phyloP scores from a whole-genome alignment of 2,888 invertebrate genomes.

The Ischnus inquisitorius region DNA sequence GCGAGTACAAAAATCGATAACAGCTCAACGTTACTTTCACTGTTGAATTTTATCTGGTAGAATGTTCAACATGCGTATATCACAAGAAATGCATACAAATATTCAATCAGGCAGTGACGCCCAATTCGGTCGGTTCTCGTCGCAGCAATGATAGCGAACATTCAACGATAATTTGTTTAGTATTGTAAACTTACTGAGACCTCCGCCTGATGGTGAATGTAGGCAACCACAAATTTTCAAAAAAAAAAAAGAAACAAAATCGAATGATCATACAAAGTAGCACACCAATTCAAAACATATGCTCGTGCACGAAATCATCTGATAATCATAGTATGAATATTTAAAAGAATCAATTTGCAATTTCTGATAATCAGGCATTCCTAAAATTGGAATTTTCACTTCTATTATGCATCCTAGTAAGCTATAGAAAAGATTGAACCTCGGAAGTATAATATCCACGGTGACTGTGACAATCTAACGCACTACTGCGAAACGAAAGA shows the following conservation, averaged over 20 bases:
- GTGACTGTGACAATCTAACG: constrained; percentile 23
- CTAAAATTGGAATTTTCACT: constrained; percentile 6
- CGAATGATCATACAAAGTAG: constrained; percentile 75
- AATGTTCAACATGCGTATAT: constrained; percentile 42
- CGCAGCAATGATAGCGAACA: constrained; percentile 54
- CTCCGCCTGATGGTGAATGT: constrained; percentile 82
- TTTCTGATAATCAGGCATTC: constrained; percentile 29
- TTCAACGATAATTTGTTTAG: constrained; percentile 66
- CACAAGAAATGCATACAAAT: constrained; percentile 24
- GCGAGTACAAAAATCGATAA: neutral
- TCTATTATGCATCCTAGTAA: constrained; percentile 11
- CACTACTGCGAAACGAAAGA: constrained; percentile 21
- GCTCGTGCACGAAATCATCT: constrained; percentile 53
- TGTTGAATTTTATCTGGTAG: neutral
- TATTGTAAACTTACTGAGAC: constrained; percentile 81
- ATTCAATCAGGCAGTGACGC: constrained; percentile 54
- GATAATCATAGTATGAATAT: neutral
- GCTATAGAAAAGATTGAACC: neutral
- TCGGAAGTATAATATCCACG: constrained; percentile 11
- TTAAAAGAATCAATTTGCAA: neutral
- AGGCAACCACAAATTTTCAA: constrained; percentile 80
- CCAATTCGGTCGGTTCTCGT: constrained; percentile 29
- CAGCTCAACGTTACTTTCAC: constrained; percentile 12
- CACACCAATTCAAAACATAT: constrained; percentile 52
- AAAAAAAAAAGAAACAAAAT: no score